These are phyloP conservation scores for Antigone vipio DNA, from an alignment of 2,113 vertebrate species.

Conservation along the genomic window DNA sequence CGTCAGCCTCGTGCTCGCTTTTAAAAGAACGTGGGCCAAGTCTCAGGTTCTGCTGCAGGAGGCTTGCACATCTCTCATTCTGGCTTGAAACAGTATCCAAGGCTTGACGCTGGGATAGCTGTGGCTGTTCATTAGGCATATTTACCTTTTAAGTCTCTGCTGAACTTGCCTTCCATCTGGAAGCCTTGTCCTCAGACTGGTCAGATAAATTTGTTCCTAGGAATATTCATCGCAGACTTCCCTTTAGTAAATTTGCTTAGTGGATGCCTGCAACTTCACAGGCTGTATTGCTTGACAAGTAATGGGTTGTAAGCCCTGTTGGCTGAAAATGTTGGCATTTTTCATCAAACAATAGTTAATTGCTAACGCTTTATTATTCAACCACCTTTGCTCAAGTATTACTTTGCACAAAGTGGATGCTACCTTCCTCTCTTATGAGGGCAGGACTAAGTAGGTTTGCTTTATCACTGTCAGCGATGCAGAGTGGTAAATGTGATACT, in stretches of 20 bases:
- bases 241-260: background rate
- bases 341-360: background rate
- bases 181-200: background rate
- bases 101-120: background rate
- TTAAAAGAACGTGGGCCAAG: background rate
- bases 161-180: background rate
- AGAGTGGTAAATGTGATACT: background rate
- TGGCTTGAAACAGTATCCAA: background rate
- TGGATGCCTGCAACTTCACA: background rate
- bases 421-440: background rate
- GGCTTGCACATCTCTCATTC: background rate
- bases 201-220: background rate
- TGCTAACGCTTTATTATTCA: background rate
- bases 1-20: background rate
- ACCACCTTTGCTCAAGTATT: background rate
- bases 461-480: background rate
- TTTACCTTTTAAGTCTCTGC: background rate
- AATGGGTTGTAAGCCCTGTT: background rate
- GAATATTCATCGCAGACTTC: background rate
- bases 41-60: background rate
- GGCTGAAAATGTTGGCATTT: background rate
- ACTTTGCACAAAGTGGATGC: background rate
- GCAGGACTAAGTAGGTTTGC: background rate
- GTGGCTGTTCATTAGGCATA: background rate
- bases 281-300: background rate